A percentile compares a stretch with the other conserved stretches of the same genome.
phyloP scores from a whole-genome alignment of 2,888 invertebrate genomes.

The Calameuta idolon region DNA sequence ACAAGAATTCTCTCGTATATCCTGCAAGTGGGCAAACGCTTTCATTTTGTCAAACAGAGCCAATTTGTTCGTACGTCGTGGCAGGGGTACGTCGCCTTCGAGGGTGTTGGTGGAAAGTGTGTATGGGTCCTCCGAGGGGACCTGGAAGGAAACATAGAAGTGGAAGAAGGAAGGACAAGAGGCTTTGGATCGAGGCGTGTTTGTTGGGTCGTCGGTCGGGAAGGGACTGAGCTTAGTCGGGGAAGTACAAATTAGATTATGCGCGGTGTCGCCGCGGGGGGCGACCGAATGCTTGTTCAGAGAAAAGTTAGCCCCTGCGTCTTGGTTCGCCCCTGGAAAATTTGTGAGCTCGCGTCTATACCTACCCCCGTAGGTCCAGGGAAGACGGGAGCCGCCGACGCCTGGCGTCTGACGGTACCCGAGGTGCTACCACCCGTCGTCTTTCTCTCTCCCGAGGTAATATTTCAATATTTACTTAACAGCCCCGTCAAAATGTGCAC shows the following conservation, averaged over 20 bases:
- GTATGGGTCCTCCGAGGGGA: neutral
- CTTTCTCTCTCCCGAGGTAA: conserved; percentile 41
- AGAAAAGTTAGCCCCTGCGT: conserved; percentile 58
- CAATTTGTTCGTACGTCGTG: conserved; percentile 47
- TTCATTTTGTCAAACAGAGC: conserved; percentile 56
- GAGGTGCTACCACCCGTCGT: conserved; percentile 31
- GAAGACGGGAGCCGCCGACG: conserved; percentile 17
- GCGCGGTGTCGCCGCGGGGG: conserved; percentile 31
- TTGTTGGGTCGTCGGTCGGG: conserved; percentile 2
- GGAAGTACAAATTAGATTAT: conserved; percentile 62
- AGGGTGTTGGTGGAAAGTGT: neutral
- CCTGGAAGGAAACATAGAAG: neutral
- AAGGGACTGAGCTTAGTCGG: conserved; percentile 40
- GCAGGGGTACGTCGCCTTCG: neutral
- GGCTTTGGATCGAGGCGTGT: conserved; percentile 10
- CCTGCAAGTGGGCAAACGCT: conserved; percentile 26
- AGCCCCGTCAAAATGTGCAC: conserved; percentile 24
- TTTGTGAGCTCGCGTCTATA: neutral
- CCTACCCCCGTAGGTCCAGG: conserved; percentile 22
- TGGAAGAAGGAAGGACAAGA: conserved; percentile 16
- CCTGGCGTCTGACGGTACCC: conserved; percentile 31
- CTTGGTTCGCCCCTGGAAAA: conserved; percentile 21
- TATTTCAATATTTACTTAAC: conserved; percentile 61
- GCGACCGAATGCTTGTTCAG: conserved; percentile 36
- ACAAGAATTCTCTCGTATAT: conserved; percentile 2